Evolutionary conservation across 1,140 invertebrate species (phyloP), one percentile per base, ranked within the genome.

Genomic region (Colletes gigas): DNA sequence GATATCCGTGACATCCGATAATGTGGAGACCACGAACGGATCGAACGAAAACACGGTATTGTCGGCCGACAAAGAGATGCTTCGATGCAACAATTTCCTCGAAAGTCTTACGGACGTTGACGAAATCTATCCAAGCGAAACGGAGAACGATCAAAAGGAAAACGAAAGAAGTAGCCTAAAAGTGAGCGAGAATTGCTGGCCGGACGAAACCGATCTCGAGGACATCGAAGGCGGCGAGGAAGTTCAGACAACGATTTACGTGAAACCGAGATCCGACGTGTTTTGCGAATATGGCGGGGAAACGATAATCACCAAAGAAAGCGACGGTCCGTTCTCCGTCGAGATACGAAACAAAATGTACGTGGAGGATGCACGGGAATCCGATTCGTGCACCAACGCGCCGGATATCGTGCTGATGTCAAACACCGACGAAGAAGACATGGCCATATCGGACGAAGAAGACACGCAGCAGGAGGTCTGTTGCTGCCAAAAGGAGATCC

Each of bases 291-390:
- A 93, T 17, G 82, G 86, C 44, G 93, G 90, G 0, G 93, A 93
- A 39, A 93, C 91, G 4, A 91, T 93, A 7, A 93, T 89, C 0
- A 93, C 93, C 0, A 94, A 93, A 67, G 93, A 94, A 59, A 93
- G 93, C 2, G 88, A 94, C 59, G 93, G 93, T 0, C 93, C 93
- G 0, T 94, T 94, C 21, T 93, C 92, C 0, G 81, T 92, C 1
- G 93, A 94, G 65, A 86, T 93, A 0, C 87, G 93, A 78, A 92
- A 91, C 68, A 89, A 91, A 81, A 90, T 93, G 88, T 92, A 90
- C 0, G 88, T 88, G 14, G 88, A 90, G 2, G 60, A 75, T 0
- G 15, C 52, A 0, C 57, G 72, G 5, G 52, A 76, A 19, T 73
- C 19, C n/a, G 8, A 63, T 0, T 15, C 41, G 3, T 8, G 9